Evolutionary conservation across 2,797 vertebrate species (phyloP), one percentile per base, ranked within the genome.

Genomic region (Manis pentadactyla): DNA sequence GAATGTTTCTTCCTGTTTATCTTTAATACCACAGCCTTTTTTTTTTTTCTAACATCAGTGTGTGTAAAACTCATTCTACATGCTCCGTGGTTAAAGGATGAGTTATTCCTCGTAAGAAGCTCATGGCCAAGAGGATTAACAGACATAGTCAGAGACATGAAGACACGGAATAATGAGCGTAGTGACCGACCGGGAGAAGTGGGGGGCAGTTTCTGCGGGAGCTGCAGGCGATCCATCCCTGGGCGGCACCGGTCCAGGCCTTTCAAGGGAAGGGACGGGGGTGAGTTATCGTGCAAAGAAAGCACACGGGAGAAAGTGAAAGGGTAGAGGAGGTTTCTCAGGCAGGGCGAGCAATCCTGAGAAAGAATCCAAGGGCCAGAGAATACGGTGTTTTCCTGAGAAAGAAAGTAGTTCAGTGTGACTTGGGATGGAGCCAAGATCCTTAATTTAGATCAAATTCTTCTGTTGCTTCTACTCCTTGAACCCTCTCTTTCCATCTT

Each of bases 221-320:
- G 37, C 14, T 18, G 18, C 18, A 29, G 5, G 19, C 78, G 3
- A 51, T 4, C 18, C n/a, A 18, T 34, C 27, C 11, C 7, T 4
- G 2, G 25, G 11, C 31, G 11, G 37, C 15, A 0, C 15, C 4
- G 13, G 6, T 29, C 46, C 18, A 31, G 9, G 49, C 2, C 51
- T 69, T 89, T 46, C 15, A 25, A 53, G 61, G 37, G 61, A 85
- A 68, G 27, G 12, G 0, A 12, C 4, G 34, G 17, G 14, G 15
- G 4, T 59, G 6, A 55, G 11, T 61, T 19, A 31, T 2, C 6
- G 71, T 25, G 27, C 29, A 7, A 57, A 82, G 23, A 78, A 27
- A 37, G 17, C 0, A 6, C 8, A 6, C 3, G n/a, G 13, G 53
- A 94, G 51, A 57, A 93, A 46, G 29, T 29, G 34, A 17, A 29